These are phyloP conservation scores for Lycia hirtaria DNA, from an alignment of 2,888 invertebrate species.

Conservation along the genomic window DNA sequence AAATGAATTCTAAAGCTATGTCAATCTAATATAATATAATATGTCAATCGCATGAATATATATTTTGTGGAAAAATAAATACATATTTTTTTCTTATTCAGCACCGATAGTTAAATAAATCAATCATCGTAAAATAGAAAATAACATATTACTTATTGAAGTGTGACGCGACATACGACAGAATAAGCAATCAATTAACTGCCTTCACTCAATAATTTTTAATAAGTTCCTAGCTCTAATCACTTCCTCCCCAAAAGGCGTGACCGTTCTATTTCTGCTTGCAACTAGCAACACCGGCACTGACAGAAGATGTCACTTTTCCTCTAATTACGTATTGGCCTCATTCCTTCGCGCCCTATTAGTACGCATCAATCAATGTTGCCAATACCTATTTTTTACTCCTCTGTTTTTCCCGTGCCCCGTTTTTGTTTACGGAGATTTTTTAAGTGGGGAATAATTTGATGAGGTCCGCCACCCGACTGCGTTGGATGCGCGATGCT, in stretches of 20 bases:
- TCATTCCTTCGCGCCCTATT: constrained; percentile 85
- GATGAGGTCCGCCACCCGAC: constrained; percentile 85
- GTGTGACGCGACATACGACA: constrained; percentile 55
- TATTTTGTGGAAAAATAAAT: no score
- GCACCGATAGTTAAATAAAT: neutral
- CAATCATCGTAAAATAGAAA: constrained; percentile 51
- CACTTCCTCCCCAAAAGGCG: constrained; percentile 81
- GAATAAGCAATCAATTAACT: constrained; percentile 73
- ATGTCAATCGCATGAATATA: no score
- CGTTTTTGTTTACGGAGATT: constrained; percentile 84
- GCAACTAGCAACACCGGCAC: constrained; percentile 68
- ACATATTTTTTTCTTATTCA: no score
- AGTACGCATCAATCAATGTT: constrained; percentile 86
- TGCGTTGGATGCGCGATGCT: constrained; percentile 79
- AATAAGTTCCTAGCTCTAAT: constrained; percentile 82
- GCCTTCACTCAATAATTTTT: constrained; percentile 84
- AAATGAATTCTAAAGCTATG: constrained; percentile 45
- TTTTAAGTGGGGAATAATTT: constrained; percentile 85
- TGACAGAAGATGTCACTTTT: constrained; percentile 85
- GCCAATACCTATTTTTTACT: constrained; percentile 84
- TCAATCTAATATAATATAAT: no score
- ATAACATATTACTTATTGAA: constrained; percentile 20
- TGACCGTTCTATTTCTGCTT: constrained; percentile 80
- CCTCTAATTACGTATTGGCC: constrained; percentile 81
- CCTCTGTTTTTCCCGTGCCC: constrained; percentile 73